Percentiles rank a stretch among this genome's conserved stretches.
These are phyloP conservation scores for Drosophila nannoptera DNA, from an alignment of 1,140 invertebrate genomes.

Conservation along the genomic window DNA sequence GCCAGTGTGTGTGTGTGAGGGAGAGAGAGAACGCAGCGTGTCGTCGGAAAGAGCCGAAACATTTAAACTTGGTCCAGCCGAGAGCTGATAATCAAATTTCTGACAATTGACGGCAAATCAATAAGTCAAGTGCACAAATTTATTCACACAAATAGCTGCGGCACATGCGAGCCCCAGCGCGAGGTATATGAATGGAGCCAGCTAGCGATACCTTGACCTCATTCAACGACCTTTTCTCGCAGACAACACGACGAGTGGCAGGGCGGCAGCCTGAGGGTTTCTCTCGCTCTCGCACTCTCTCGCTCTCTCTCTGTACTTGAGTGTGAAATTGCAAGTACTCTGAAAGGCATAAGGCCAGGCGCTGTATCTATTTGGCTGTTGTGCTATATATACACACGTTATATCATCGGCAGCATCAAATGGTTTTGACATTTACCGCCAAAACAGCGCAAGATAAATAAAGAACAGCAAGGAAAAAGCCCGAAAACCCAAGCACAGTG, in stretches of 20 bases:
- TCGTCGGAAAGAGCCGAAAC: neutral
- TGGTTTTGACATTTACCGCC: conserved; percentile 36
- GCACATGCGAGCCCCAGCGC: neutral
- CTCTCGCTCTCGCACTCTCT: neutral
- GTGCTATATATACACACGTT: conserved; percentile 15
- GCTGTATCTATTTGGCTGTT: neutral
- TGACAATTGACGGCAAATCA: conserved; percentile 61
- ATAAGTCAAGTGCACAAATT: conserved; percentile 67
- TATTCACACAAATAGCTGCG: conserved; percentile 11
- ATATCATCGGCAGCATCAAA: conserved; percentile 35
- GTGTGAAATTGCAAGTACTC: conserved; percentile 26
- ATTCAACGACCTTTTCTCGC: conserved; percentile 59
- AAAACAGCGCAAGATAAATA: conserved; percentile 14
- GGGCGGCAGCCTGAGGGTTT: neutral
- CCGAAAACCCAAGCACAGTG: neutral
- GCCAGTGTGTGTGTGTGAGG: neutral
- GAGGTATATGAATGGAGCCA: conserved; percentile 17
- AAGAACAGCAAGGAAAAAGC: neutral
- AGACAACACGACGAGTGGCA: neutral
- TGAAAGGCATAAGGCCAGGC: conserved; percentile 16
- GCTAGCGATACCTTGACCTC: conserved; percentile 60
- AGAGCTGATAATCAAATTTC: conserved; percentile 64
- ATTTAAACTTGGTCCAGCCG: conserved; percentile 44
- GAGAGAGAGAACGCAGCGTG: too few species aligned
- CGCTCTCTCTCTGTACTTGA: neutral